These are phyloP conservation scores for Drosophila novamexicana DNA, from an alignment of 1,140 invertebrate genomes.

Conservation along the genomic window DNA sequence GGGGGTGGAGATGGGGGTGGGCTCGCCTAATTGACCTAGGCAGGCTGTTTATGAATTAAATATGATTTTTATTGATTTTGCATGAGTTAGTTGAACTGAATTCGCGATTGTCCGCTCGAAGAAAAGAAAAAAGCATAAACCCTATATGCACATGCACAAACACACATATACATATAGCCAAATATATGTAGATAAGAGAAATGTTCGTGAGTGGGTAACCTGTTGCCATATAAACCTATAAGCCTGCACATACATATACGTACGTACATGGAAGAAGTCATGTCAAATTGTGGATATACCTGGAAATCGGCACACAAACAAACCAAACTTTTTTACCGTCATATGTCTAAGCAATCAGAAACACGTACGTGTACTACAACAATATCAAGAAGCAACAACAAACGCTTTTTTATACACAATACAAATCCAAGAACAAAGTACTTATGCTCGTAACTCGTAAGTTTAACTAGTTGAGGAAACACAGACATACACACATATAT, in stretches of 20 bases:
- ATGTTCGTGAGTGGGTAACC: conserved; percentile 15
- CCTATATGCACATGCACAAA: conserved; percentile 1
- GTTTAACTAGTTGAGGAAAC: conserved; percentile 3
- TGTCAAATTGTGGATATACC: conserved; percentile 41
- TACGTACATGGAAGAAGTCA: conserved; percentile 29
- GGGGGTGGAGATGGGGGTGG: not conserved
- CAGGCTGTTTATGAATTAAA: conserved; percentile 56
- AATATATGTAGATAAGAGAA: not conserved
- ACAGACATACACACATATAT: not conserved
- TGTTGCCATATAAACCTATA: conserved; percentile 38
- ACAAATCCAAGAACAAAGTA: conserved; percentile 15
- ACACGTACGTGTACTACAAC: conserved; percentile 3
- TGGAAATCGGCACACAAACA: conserved; percentile 2
- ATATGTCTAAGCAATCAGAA: conserved; percentile 33
- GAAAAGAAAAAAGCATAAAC: not conserved
- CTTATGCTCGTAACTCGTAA: not conserved
- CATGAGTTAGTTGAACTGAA: conserved; percentile 14
- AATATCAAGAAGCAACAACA: conserved; percentile 40
- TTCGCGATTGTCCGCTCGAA: not conserved
- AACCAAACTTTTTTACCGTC: conserved; percentile 13
- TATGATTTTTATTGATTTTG: conserved; percentile 69
- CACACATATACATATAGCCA: not conserved
- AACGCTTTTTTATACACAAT: conserved; percentile 29
- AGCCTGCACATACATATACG: conserved; percentile 5
- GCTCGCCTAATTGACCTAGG: not conserved